Evolutionary conservation across 2,888 invertebrate genomes (phyloP), one percentile per base, ranked within the genome.

Genomic region (Nemoura dubitans): DNA sequence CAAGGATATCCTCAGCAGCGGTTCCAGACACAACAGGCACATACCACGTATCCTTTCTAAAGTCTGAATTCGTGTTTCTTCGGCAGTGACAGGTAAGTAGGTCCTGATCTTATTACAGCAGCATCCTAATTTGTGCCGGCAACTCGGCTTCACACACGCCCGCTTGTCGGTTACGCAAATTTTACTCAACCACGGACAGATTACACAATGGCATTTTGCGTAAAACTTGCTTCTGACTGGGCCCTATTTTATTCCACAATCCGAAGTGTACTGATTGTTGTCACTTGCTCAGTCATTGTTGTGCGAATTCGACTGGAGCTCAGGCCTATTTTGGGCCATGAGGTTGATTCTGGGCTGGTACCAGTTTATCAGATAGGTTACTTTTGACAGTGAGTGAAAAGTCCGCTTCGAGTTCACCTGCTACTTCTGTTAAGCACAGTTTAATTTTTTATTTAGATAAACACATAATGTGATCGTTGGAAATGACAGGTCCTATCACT

Each of bases 1-100:
- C 87, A 88, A 87, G 88, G 88, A 87, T 88, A 78, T 85, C 21
- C 80, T 86, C 88, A 88, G 43, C 88, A 83, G 80, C 81, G 83
- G 30, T 84, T 78, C 83, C 59, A 28, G 30, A 76, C 59, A 21
- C 84, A 59, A 76, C 84, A 84, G 43, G 28, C 83, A 76, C 85
- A 76, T 85, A 21, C 87, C 27, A 21, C 87, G 87, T 88, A 88
- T 88, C 88, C 88, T 87, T 88, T 87, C 25, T 25, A 81, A 77
- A 76, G 27, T 78, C n/a, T 30, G 7, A 10, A 36, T 27, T 30
- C n/a, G 28, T 16, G 43, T 42, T 84, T 7, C 29, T 85, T 77
- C 80, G 80, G 76, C 10, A 83, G 85, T 85, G 78, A 85, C 81
- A 86, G 84, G 86, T 78, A 86, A 86, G 86, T 78, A 43, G 29